Evolutionary conservation across 2,888 invertebrate species (phyloP), one percentile per base, ranked within the genome.

Genomic region (Ormyrus nitidulus): DNA sequence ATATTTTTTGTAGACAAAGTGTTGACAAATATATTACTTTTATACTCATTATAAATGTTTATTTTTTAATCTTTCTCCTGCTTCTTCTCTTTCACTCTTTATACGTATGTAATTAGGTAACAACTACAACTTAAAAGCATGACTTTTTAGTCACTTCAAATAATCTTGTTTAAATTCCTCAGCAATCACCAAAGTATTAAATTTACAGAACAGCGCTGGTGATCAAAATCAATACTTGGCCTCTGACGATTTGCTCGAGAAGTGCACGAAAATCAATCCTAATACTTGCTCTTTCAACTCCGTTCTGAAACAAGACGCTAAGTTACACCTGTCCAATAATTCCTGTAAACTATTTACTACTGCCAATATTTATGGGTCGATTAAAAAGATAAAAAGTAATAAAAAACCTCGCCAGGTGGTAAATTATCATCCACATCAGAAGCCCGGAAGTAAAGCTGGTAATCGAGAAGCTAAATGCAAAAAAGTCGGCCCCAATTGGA

Each of bases 301-400:
- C 34, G 34, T 34, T 34, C 34, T 34, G n/a, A 56, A 54, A 53
- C 46, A 70, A 54, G 48, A 54, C 0, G 8, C n/a, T 46, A 11
- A 69, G 6, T 65, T 62, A 5, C 34, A 34, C 34, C 34, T 34
- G 34, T 11, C 11, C 4, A 68, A 19, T 53, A 59, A 61, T 34
- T 11, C 53, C 8, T 54, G 49, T 13, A 46, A 74, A 44, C 3
- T 58, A 44, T 64, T 64, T 46, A n/a, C 51, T 8, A 58, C 61
- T 64, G 46, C 56, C 74, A 69, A 64, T 53, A 48, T 59, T 11
- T 19, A 54, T 59, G 70, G 70, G 5, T 83, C 85, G 2, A 84
- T 88, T 5, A 89, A 88, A 77, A 85, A 88, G 69, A 86, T 88
- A 5, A 89, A 87, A 77, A 85, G 76, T 56, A 85, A 75, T 46